Percentiles rank a stretch among this genome's conserved stretches.
These are phyloP conservation scores for Zaprionus africanus DNA, from an alignment of 1,140 invertebrate species.

Conservation along the genomic window DNA sequence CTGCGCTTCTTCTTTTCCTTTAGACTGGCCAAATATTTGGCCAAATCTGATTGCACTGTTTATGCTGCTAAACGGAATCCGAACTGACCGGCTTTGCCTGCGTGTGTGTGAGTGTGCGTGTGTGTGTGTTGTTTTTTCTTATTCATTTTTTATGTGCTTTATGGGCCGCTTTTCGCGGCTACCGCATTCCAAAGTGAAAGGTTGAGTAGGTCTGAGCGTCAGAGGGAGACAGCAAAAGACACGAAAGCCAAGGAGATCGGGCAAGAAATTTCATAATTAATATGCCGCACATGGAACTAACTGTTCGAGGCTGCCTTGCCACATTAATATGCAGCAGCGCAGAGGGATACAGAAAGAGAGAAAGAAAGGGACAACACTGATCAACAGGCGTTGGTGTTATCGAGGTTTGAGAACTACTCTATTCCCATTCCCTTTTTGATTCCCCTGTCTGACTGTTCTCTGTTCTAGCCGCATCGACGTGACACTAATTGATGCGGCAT, in stretches of 20 bases:
- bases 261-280: conserved; percentile 77
- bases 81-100: conserved; percentile 36
- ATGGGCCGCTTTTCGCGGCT: conserved; percentile 60
- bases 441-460: conserved; percentile 7
- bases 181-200: conserved; percentile 79
- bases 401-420: conserved; percentile 13
- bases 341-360: conserved; percentile 29
- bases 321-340: conserved; percentile 69
- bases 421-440: conserved; percentile 3
- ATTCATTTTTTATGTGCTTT: conserved; percentile 51
- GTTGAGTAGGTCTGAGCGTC: conserved; percentile 35
- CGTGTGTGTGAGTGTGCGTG: background rate
- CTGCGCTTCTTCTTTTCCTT: background rate
- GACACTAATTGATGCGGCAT: conserved; percentile 75
- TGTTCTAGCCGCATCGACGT: conserved; percentile 52
- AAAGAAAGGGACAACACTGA: background rate
- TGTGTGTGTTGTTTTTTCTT: conserved; percentile 1
- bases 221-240: conserved; percentile 39
- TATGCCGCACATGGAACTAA: conserved; percentile 72
- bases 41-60: conserved; percentile 43
- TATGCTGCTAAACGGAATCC: conserved; percentile 47
- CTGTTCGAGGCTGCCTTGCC: conserved; percentile 56
- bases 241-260: conserved; percentile 21
- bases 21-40: conserved; percentile 35
- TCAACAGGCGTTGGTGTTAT: conserved; percentile 44